Percentiles rank a stretch among this genome's conserved stretches.
phyloP scores from a whole-genome alignment of 2,113 vertebrate species.

The Myrmecobius fasciatus region DNA sequence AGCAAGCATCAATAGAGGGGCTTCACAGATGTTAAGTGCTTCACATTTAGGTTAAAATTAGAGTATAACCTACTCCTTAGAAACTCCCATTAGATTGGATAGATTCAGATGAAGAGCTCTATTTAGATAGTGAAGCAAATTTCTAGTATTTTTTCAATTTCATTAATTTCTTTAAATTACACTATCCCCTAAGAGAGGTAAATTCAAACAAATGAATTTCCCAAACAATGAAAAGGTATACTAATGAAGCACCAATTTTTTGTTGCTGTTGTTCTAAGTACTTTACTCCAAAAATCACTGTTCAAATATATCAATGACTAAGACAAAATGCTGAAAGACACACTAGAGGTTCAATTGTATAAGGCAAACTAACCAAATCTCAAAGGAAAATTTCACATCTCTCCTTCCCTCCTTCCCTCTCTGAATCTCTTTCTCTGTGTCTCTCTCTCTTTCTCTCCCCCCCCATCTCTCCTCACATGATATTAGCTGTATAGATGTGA shows the following conservation, averaged over 20 bases:
- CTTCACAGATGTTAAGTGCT: not conserved
- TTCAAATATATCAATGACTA: not conserved
- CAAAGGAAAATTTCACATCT: not conserved
- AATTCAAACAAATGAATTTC: not conserved
- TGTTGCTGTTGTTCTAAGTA: not conserved
- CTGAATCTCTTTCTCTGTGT: not conserved
- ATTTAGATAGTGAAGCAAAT: not conserved
- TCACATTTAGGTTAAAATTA: fast-evolving
- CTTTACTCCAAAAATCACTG: constrained; percentile 2
- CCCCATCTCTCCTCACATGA: not conserved
- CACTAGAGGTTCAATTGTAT: not conserved
- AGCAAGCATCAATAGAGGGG: too few species aligned
- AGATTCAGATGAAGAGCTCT: not conserved
- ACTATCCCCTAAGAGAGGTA: not conserved
- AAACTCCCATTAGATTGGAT: fast-evolving
- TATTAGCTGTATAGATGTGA: not conserved
- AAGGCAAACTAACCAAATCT: not conserved
- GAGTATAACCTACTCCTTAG: not conserved
- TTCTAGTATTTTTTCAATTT: not conserved
- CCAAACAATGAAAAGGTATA: not conserved
- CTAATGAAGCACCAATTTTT: not conserved
- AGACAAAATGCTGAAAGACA: not conserved
- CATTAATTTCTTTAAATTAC: not conserved
- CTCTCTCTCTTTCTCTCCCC: not conserved
- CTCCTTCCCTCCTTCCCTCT: not conserved